Evolutionary conservation across 2,797 vertebrate genomes (phyloP).

Genomic region (Cuniculus paca): DNA sequence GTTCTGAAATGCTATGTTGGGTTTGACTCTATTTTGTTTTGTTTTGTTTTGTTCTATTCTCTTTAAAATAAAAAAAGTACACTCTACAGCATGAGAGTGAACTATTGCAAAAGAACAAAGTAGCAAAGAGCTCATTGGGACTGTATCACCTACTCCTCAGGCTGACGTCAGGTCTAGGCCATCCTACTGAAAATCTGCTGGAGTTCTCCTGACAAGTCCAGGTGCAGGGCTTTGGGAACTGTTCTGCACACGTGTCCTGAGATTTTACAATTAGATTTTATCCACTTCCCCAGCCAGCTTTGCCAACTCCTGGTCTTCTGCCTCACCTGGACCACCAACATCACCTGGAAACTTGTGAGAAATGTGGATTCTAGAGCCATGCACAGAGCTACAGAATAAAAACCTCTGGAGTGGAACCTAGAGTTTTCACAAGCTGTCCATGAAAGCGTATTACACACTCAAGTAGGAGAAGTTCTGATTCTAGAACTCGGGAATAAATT

Average conservation of each 20-base stretch:
- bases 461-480: neutral
- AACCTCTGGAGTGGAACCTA: neutral
- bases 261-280: neutral
- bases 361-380: neutral
- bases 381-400: neutral
- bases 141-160: neutral
- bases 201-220: neutral
- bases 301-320: neutral
- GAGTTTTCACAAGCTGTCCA: neutral
- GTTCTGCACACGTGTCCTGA: neutral
- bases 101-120: neutral
- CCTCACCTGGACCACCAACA: neutral
- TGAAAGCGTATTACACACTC: neutral
- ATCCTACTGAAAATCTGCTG: neutral
- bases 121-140: neutral
- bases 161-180: neutral
- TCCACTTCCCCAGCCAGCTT: neutral
- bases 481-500: neutral
- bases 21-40: no score
- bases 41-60: no score
- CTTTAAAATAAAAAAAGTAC: no score
- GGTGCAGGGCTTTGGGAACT: neutral
- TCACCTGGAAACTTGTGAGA: neutral
- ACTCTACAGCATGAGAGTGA: neutral
- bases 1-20: no score